Evolutionary conservation across 1,140 invertebrate genomes (phyloP).

Genomic region (Ericerus pela): DNA sequence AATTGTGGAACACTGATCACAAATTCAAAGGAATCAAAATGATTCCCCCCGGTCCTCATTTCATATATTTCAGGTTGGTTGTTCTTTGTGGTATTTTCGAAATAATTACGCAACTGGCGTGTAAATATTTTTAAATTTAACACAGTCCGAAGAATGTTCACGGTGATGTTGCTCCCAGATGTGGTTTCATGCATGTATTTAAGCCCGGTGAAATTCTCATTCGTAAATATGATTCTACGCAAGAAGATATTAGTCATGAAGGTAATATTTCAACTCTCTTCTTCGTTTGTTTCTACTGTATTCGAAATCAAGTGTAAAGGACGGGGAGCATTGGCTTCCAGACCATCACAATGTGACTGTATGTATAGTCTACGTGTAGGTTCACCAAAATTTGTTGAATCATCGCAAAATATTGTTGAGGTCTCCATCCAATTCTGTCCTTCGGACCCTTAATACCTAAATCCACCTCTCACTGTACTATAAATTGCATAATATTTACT

Average conservation of each 20-base stretch:
- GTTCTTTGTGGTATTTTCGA: neutral
- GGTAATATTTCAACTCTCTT: constrained; percentile 28
- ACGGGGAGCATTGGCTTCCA: too few relatives aligned
- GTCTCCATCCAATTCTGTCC: too few relatives aligned
- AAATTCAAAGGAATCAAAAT: constrained; percentile 94
- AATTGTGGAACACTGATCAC: constrained; percentile 79
- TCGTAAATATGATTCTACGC: constrained; percentile 63
- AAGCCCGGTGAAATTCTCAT: constrained; percentile 65
- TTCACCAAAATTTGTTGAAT: too few relatives aligned
- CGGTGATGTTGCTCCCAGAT: constrained; percentile 45
- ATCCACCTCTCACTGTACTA: too few relatives aligned
- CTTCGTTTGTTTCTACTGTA: too few relatives aligned
- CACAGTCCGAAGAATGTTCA: constrained; percentile 39
- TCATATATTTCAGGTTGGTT: constrained; percentile 68
- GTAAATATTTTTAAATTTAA: constrained; percentile 53
- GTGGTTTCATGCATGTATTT: constrained; percentile 85
- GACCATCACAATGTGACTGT: too few relatives aligned
- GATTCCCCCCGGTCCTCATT: constrained; percentile 95
- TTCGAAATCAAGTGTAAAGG: too few relatives aligned
- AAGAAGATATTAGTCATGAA: constrained; percentile 48
- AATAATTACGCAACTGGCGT: neutral
- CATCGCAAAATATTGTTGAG: too few relatives aligned
- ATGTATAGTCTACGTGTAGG: too few relatives aligned
- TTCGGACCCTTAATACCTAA: too few relatives aligned
- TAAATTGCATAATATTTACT: too few relatives aligned